A percentile compares a stretch with the other conserved stretches of the same genome.
Evolutionary conservation across 2,113 vertebrate genomes (phyloP).

Genomic region (Nibea coibor): DNA sequence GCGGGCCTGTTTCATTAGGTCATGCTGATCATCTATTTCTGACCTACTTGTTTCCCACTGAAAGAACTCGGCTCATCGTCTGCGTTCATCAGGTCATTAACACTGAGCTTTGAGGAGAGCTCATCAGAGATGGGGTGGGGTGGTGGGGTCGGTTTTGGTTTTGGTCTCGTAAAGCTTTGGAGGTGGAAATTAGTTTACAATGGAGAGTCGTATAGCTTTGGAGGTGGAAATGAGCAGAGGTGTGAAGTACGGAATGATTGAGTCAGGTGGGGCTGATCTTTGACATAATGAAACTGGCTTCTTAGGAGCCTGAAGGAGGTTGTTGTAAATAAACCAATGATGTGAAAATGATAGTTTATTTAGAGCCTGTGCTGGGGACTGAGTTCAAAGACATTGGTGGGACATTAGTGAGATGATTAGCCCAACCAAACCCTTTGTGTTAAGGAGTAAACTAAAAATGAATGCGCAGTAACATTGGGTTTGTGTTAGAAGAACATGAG

Average conservation of each 20-base stretch:
- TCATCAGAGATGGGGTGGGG: background rate
- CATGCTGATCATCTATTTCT: conserved; percentile 9
- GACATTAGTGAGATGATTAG: conserved; percentile 1
- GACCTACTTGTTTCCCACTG: background rate
- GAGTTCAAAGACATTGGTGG: background rate
- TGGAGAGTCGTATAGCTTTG: conserved; percentile 11
- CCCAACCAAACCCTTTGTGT: background rate
- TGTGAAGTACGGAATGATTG: background rate
- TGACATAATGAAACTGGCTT: conserved; percentile 1
- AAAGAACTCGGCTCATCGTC: background rate
- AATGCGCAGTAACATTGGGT: background rate
- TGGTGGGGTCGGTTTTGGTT: background rate
- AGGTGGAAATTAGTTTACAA: conserved; percentile 16
- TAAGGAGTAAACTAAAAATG: background rate
- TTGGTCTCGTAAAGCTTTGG: conserved; percentile 27
- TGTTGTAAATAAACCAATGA: background rate
- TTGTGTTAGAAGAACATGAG: background rate
- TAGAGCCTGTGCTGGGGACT: background rate
- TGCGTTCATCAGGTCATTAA: conserved; percentile 49
- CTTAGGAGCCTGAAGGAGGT: background rate
- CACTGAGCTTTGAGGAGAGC: conserved; percentile 5
- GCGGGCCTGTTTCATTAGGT: background rate
- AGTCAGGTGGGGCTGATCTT: background rate
- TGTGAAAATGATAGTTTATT: background rate
- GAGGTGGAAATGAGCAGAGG: conserved; percentile 26